phyloP scores from a whole-genome alignment of 1,140 invertebrate species.

The Heliothis virescens region DNA sequence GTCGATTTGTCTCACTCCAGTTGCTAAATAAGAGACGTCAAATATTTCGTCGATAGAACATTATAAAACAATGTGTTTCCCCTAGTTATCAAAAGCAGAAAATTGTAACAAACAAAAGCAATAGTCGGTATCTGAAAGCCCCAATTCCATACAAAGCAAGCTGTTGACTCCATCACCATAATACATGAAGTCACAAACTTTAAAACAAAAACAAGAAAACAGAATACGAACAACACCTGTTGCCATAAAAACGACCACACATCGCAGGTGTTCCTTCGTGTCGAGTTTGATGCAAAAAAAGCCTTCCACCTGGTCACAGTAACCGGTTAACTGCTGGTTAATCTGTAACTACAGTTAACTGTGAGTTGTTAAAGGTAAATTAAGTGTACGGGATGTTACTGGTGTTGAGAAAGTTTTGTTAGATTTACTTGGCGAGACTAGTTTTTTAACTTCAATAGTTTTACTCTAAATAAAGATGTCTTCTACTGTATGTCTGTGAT shows the following conservation, averaged over 20 bases:
- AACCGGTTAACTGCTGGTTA: slow-evolving; percentile 20
- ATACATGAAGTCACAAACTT: not conserved
- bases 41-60: no score
- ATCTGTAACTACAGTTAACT: slow-evolving; percentile 32
- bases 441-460: not conserved
- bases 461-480: no score
- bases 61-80: no score
- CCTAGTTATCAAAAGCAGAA: no score
- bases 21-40: no score
- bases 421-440: not conserved
- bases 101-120: no score
- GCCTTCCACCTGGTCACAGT: slow-evolving; percentile 17
- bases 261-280: not conserved
- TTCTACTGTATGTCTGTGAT: no score
- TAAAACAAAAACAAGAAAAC: slow-evolving; percentile 27
- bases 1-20: no score
- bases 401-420: not conserved
- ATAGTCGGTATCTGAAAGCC: no score
- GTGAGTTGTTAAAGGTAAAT: slow-evolving; percentile 15
- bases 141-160: no score
- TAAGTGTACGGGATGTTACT: slow-evolving; percentile 6
- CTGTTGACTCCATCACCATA: no score
- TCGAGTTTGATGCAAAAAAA: slow-evolving; percentile 19
- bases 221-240: slow-evolving; percentile 10
- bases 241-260: slow-evolving; percentile 11